Percentiles rank a stretch among this genome's conserved stretches.
These are phyloP conservation scores for Amphiprion clarkii DNA, from an alignment of 2,797 vertebrate genomes.

Conservation along the genomic window DNA sequence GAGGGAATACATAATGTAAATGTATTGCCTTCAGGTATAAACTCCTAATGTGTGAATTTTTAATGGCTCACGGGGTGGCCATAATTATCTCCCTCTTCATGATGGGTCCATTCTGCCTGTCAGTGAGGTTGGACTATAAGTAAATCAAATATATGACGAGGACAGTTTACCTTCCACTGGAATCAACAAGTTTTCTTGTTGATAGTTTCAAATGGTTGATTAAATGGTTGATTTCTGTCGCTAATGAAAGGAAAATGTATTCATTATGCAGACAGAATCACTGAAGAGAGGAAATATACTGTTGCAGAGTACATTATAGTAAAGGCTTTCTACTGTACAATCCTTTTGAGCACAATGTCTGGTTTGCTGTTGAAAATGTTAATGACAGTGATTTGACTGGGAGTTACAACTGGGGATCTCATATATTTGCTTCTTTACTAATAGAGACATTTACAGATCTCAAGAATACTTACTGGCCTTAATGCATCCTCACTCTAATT, in stretches of 20 bases:
- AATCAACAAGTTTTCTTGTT: not conserved
- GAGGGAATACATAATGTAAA: slow-evolving; percentile 38
- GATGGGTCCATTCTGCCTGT: not conserved
- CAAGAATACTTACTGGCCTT: not conserved
- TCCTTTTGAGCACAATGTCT: no score
- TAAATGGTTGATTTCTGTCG: not conserved
- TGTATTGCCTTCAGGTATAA: not conserved
- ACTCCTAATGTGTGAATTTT: slow-evolving; percentile 10
- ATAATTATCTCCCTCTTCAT: not conserved
- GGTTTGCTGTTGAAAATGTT: no score
- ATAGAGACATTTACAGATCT: not conserved
- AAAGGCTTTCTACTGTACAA: no score
- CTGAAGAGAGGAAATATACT: not conserved
- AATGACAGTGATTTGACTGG: not conserved
- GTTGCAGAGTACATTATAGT: no score
- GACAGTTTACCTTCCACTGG: not conserved
- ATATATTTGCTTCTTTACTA: no score
- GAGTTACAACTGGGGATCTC: not conserved
- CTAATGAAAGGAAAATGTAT: not conserved
- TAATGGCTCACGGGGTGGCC: not conserved
- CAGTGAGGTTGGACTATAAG: not conserved
- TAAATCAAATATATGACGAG: not conserved
- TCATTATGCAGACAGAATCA: not conserved
- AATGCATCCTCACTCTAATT: not conserved
- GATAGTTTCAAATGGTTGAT: not conserved